These are phyloP conservation scores for Chrysemys picta DNA, from an alignment of 2,113 vertebrate species.

Conservation along the genomic window DNA sequence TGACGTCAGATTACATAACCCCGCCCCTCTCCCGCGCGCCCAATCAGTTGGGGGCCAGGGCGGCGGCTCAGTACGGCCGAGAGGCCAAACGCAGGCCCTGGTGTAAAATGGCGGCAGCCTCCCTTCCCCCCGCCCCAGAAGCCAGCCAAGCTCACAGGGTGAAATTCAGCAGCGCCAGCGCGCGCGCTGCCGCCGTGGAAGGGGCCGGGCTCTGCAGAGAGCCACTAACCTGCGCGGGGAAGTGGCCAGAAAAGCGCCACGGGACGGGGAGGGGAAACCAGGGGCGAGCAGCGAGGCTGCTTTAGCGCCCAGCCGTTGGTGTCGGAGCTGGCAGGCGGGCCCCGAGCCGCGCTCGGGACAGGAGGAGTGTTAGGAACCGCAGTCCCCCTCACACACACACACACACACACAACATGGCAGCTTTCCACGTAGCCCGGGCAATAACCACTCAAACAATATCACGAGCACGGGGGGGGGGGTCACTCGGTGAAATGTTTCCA, in stretches of 20 bases:
- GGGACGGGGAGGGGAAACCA: accelerated
- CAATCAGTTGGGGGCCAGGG: background rate
- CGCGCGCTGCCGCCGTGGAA: background rate
- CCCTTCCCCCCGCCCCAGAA: background rate
- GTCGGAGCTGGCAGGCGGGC: no score
- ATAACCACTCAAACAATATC: no score
- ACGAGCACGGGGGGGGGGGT: no score
- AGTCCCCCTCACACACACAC: no score
- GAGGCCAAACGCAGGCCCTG: background rate
- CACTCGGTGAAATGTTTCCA: background rate
- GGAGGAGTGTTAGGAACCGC: no score
- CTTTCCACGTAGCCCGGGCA: no score
- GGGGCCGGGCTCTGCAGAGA: no score
- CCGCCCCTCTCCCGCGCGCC: background rate
- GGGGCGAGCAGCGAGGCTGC: background rate
- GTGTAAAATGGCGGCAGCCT: background rate
- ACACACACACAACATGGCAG: no score
- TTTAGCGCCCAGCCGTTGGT: no score
- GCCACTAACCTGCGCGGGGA: background rate
- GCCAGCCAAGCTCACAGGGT: no score
- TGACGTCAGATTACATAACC: constrained; percentile 1
- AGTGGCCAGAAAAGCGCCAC: background rate
- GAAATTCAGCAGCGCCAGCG: background rate
- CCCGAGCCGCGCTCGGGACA: no score
- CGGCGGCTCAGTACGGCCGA: background rate